Evolutionary conservation across 2,888 invertebrate species (phyloP).

Genomic region (Autographa gamma): DNA sequence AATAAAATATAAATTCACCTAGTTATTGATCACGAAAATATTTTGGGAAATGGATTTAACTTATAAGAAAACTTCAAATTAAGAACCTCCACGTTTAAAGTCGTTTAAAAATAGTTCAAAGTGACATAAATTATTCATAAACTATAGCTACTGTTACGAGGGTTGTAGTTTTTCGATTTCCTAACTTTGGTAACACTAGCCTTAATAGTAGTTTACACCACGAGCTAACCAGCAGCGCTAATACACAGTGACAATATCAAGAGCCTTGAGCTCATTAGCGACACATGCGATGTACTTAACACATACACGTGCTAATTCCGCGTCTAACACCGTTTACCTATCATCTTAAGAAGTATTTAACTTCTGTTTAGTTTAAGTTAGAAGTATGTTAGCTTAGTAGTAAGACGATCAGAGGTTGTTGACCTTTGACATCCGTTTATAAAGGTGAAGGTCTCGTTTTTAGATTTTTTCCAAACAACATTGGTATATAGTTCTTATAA

Average conservation of each 20-base stretch:
- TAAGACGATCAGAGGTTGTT: background rate
- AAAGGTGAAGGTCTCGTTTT: background rate
- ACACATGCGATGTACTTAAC: constrained; percentile 22
- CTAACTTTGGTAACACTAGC: background rate
- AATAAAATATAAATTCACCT: too few species aligned
- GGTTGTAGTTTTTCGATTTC: too few species aligned
- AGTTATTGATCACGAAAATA: too few species aligned
- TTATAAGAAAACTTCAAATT: too few species aligned
- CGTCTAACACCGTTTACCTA: background rate
- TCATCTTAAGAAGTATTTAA: background rate
- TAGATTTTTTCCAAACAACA: too few species aligned
- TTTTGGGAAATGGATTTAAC: too few species aligned
- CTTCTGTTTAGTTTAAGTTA: constrained; percentile 2
- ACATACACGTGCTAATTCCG: constrained; percentile 39
- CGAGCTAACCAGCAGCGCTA: background rate
- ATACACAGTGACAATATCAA: constrained; percentile 14
- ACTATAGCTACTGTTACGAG: too few species aligned
- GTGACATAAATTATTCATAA: too few species aligned
- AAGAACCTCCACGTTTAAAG: too few species aligned
- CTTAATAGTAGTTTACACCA: background rate
- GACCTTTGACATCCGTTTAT: background rate
- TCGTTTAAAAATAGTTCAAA: background rate
- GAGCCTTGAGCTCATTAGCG: constrained; percentile 44
- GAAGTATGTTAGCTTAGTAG: too few species aligned
- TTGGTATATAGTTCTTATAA: too few species aligned